phyloP scores from a whole-genome alignment of 2,797 vertebrate genomes.

The Dermochelys coriacea region DNA sequence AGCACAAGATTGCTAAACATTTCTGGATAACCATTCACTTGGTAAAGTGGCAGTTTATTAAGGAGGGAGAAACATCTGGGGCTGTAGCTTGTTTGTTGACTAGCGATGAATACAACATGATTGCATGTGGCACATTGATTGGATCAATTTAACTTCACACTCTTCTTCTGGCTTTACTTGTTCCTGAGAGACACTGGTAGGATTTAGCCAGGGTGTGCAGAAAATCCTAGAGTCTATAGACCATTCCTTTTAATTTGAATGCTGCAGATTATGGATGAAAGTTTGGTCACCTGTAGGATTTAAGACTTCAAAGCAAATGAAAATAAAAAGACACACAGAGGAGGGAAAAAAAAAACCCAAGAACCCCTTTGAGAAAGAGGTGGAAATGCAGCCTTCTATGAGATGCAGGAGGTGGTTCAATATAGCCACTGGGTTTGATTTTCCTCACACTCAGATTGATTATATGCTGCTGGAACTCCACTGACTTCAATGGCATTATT shows the following conservation, averaged over 20 bases:
- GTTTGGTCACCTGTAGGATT: conserved; percentile 85
- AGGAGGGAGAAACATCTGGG: not conserved
- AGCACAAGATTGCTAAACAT: not conserved
- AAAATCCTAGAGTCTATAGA: conserved; percentile 88
- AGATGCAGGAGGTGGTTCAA: not conserved
- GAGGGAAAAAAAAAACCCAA: conserved; percentile 82
- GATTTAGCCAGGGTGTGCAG: conserved; percentile 82
- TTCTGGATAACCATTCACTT: not conserved
- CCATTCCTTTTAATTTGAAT: conserved; percentile 84
- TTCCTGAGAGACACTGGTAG: conserved; percentile 79
- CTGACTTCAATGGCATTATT: conserved; percentile 13
- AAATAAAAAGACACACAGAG: conserved; percentile 79
- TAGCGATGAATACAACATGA: conserved; percentile 59
- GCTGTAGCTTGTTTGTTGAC: conserved; percentile 71
- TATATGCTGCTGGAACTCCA: not conserved
- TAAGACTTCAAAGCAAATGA: conserved; percentile 82
- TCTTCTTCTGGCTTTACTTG: conserved; percentile 74
- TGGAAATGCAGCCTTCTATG: conserved; percentile 36
- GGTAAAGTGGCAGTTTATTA: not conserved
- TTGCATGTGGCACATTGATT: conserved; percentile 81
- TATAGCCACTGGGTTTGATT: not conserved
- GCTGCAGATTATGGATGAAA: conserved; percentile 86
- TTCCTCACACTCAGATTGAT: not conserved
- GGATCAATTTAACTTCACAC: conserved; percentile 81
- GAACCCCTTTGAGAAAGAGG: conserved; percentile 62